phyloP scores from a whole-genome alignment of 2,113 vertebrate species.

The Suncus etruscus region DNA sequence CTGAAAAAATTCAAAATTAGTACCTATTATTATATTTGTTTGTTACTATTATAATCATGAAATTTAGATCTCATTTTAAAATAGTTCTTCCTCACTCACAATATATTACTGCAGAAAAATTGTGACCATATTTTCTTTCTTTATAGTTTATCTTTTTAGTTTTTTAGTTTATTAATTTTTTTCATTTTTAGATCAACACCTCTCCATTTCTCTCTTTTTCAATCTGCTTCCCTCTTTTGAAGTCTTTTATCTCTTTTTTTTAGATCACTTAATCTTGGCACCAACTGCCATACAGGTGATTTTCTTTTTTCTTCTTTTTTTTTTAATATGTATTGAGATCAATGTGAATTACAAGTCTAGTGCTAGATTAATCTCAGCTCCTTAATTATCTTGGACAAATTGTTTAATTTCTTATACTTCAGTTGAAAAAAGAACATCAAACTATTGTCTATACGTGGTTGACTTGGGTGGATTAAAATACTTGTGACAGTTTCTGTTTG shows the following conservation, averaged over 20 bases:
- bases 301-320: too few species aligned
- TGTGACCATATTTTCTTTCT: too few species aligned
- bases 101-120: too few species aligned
- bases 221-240: too few species aligned
- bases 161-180: too few species aligned
- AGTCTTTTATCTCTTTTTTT: too few species aligned
- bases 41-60: not conserved
- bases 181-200: too few species aligned
- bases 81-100: not conserved
- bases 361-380: not conserved
- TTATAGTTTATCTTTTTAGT: too few species aligned
- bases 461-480: not conserved
- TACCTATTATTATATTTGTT: not conserved
- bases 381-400: not conserved
- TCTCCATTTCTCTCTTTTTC: too few species aligned
- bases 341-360: not conserved
- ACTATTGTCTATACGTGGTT: not conserved
- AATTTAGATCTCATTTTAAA: not conserved
- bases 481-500: not conserved
- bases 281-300: too few species aligned
- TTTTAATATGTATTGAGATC: too few species aligned
- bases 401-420: not conserved
- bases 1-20: slow-evolving; percentile 11
- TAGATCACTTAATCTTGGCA: too few species aligned
- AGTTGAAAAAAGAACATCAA: not conserved